These are phyloP conservation scores for Labeo rohita DNA, from an alignment of 2,113 vertebrate species.

Conservation along the genomic window DNA sequence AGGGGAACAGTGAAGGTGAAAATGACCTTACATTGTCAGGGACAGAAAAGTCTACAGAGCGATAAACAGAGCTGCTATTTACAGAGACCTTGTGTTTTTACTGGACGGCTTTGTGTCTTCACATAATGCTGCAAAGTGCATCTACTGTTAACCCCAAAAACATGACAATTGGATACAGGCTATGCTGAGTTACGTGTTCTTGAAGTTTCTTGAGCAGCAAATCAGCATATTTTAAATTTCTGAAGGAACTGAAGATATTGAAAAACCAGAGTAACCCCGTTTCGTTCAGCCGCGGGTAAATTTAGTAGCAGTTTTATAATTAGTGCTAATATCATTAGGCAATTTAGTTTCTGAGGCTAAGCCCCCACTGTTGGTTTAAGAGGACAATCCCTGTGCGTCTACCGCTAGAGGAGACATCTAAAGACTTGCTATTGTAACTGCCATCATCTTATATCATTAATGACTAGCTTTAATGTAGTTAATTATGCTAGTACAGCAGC, in stretches of 20 bases:
- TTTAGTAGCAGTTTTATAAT: slow-evolving; percentile 33
- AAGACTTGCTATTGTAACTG: not conserved
- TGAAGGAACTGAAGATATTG: too few species aligned
- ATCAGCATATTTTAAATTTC: too few species aligned
- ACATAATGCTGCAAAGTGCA: not conserved
- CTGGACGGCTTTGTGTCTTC: not conserved
- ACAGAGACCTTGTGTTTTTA: slow-evolving; percentile 49
- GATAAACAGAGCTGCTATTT: slow-evolving; percentile 34
- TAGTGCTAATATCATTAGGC: slow-evolving; percentile 38
- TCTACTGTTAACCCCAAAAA: slow-evolving; percentile 5
- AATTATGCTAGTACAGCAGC: not conserved
- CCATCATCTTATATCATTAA: not conserved
- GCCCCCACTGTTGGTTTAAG: slow-evolving; percentile 1
- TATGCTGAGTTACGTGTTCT: not conserved
- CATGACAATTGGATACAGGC: not conserved
- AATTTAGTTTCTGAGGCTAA: slow-evolving; percentile 33
- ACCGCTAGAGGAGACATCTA: not conserved
- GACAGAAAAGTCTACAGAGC: slow-evolving; percentile 42
- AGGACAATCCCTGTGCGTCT: slow-evolving; percentile 24
- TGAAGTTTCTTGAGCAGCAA: not conserved
- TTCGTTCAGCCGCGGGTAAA: not conserved
- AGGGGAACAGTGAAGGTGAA: slow-evolving; percentile 37
- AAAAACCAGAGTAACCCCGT: not conserved
- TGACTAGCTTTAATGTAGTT: not conserved
- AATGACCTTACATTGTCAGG: slow-evolving; percentile 37